Percentiles rank a stretch among this genome's conserved stretches.
These are phyloP conservation scores for Patella ulyssiponensis DNA, from an alignment of 2,888 invertebrate species.

Conservation along the genomic window DNA sequence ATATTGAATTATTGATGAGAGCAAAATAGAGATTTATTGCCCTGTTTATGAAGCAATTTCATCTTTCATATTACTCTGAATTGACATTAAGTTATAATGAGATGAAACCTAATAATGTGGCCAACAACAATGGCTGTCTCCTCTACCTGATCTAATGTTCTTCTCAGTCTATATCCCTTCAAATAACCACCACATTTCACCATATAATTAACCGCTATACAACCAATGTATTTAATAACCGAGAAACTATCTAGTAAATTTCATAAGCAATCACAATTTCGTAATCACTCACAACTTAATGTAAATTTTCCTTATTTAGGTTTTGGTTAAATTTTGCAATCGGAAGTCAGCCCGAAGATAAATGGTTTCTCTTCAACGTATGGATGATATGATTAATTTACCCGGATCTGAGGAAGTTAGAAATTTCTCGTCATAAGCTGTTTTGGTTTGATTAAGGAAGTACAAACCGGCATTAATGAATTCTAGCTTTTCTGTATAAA, in stretches of 20 bases:
- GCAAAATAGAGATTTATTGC: slow-evolving; percentile 13
- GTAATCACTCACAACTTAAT: slow-evolving; percentile 5
- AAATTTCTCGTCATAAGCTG: not conserved
- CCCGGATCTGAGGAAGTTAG: not conserved
- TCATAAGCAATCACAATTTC: slow-evolving; percentile 8
- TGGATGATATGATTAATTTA: slow-evolving; percentile 11
- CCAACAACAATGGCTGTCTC: too few species aligned
- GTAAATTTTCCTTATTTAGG: slow-evolving; percentile 5
- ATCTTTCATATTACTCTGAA: not conserved
- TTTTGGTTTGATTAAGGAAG: too few species aligned
- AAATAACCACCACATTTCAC: too few species aligned
- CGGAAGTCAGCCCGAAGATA: slow-evolving; percentile 6
- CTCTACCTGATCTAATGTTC: too few species aligned
- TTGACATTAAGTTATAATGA: too few species aligned
- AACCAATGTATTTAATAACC: not conserved
- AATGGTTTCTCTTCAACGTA: not conserved
- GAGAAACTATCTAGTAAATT: not conserved
- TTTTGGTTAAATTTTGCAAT: not conserved
- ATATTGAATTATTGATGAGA: slow-evolving; percentile 5
- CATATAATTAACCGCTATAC: too few species aligned
- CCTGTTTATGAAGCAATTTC: slow-evolving; percentile 2
- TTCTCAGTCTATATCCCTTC: too few species aligned
- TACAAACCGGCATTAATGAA: too few species aligned
- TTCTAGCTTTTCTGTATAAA: too few species aligned
- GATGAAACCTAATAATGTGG: too few species aligned